Evolutionary conservation across 2,797 vertebrate genomes (phyloP).

Genomic region (Mareca strepera): DNA sequence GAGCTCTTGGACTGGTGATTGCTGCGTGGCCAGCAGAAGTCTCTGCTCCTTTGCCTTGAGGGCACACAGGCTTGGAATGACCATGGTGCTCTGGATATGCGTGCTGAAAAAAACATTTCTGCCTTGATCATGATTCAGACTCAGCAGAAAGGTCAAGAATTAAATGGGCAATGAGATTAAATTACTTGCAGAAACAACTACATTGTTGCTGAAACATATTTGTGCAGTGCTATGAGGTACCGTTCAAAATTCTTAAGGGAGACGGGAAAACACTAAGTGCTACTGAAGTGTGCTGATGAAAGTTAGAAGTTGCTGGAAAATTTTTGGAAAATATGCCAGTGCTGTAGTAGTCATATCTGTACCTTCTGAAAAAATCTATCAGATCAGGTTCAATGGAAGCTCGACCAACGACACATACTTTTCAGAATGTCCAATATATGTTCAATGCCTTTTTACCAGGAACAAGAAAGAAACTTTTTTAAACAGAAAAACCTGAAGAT

Average conservation of each 20-base stretch:
- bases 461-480: background rate
- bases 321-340: background rate
- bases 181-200: background rate
- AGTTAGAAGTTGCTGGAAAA: background rate
- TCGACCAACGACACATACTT: background rate
- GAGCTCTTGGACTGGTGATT: background rate
- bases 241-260: background rate
- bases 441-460: background rate
- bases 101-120: background rate
- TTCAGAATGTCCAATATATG: background rate
- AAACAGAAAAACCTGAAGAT: background rate
- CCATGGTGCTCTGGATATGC: background rate
- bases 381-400: conserved; percentile 18
- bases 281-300: background rate
- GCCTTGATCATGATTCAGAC: background rate
- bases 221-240: background rate
- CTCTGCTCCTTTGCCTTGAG: background rate
- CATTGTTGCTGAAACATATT: background rate
- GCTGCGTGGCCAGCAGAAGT: rapidly evolving
- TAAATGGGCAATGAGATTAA: background rate
- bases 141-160: background rate
- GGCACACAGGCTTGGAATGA: background rate
- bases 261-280: background rate
- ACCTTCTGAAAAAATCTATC: background rate
- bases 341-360: background rate